phyloP scores from a whole-genome alignment of 2,797 vertebrate genomes.

The Caiman crocodilus region DNA sequence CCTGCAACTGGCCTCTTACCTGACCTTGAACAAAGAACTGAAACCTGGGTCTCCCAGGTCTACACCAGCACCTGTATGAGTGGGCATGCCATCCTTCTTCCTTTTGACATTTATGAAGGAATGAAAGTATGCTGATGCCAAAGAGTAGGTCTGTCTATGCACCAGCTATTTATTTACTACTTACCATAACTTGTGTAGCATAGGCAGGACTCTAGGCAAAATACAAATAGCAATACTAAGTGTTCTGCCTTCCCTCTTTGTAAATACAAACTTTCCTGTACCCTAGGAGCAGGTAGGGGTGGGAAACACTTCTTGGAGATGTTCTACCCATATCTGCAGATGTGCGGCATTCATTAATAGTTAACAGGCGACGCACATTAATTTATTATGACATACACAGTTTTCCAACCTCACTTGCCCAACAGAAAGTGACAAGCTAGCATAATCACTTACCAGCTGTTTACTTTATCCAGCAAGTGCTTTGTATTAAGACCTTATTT shows the following conservation, averaged over 20 bases:
- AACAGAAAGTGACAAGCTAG: not conserved
- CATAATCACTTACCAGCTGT: not conserved
- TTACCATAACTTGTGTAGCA: not conserved
- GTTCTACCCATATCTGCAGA: not conserved
- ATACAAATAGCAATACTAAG: not conserved
- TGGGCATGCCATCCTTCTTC: no score
- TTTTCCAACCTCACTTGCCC: not conserved
- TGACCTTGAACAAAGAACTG: no score
- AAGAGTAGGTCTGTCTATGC: not conserved
- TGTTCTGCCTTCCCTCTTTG: not conserved
- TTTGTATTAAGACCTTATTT: not conserved
- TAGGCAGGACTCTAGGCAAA: not conserved
- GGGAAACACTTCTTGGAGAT: not conserved
- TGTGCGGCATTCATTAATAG: not conserved
- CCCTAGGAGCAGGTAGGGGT: not conserved
- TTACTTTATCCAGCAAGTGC: not conserved
- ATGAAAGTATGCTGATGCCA: not conserved
- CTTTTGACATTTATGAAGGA: no score
- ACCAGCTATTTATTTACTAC: not conserved
- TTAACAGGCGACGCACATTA: conserved; percentile 2
- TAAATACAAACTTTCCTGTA: not conserved
- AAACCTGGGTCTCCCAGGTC: no score
- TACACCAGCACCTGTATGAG: no score
- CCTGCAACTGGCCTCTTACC: no score
- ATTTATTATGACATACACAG: not conserved